Evolutionary conservation across 1,140 invertebrate genomes (phyloP).

Genomic region (Odontomachus brunneus): DNA sequence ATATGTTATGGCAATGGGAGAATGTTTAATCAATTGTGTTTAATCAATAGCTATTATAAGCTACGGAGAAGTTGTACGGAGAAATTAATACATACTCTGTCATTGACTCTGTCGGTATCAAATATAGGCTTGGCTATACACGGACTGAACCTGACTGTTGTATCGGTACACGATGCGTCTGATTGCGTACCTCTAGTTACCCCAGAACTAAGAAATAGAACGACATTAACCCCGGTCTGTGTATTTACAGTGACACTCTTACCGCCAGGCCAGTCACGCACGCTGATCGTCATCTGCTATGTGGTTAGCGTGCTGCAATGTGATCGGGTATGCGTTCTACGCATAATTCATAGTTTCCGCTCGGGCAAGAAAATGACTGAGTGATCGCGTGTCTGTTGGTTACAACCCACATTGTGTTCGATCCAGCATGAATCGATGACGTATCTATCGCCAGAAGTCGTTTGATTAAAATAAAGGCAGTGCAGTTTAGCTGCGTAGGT

Average conservation of each 20-base stretch:
- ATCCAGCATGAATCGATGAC: constrained; percentile 49
- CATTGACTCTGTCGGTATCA: too few relatives aligned
- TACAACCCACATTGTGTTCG: constrained; percentile 56
- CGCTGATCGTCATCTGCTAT: constrained; percentile 71
- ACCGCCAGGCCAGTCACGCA: constrained; percentile 69
- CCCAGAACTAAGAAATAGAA: too few relatives aligned
- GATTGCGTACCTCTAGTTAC: too few relatives aligned
- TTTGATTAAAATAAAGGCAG: constrained; percentile 34
- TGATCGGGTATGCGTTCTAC: constrained; percentile 72
- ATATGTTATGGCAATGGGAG: too few relatives aligned
- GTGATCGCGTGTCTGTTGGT: constrained; percentile 69
- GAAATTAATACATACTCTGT: too few relatives aligned
- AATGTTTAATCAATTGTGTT: too few relatives aligned
- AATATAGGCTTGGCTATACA: too few relatives aligned
- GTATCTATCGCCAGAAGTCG: not conserved
- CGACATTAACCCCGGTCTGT: too few relatives aligned
- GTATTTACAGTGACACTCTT: constrained; percentile 52
- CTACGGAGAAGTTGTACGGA: too few relatives aligned
- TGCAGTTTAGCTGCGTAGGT: not conserved
- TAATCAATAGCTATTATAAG: too few relatives aligned
- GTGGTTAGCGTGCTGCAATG: constrained; percentile 76
- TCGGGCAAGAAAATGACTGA: constrained; percentile 69
- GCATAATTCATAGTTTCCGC: constrained; percentile 73
- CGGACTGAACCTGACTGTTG: too few relatives aligned
- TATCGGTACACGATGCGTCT: too few relatives aligned